phyloP scores from a whole-genome alignment of 1,140 invertebrate genomes.

The Campodea augens region DNA sequence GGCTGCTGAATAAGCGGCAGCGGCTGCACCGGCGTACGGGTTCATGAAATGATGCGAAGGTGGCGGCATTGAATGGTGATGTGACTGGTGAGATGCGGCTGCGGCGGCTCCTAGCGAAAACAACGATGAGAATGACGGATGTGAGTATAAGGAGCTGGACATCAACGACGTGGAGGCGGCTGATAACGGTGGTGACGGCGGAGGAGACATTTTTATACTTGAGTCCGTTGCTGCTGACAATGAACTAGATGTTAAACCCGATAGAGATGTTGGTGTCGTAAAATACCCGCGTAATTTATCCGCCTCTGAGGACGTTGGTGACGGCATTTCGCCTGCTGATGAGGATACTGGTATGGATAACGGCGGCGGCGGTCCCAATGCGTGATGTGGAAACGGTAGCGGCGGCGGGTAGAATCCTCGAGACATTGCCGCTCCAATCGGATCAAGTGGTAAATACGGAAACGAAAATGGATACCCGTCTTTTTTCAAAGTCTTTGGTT shows the following conservation, averaged over 20 bases:
- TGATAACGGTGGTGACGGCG: not conserved
- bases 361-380: not conserved
- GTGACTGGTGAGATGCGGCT: not conserved
- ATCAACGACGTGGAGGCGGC: not conserved
- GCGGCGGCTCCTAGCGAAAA: not conserved
- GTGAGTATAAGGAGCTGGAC: not conserved
- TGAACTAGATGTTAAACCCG: too few relatives aligned
- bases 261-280: too few relatives aligned
- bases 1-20: too few relatives aligned
- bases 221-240: too few relatives aligned
- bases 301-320: not conserved
- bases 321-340: not conserved
- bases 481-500: slow-evolving; percentile 64
- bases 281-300: too few relatives aligned
- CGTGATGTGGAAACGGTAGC: too few relatives aligned
- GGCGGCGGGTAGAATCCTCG: not conserved
- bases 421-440: slow-evolving; percentile 41
- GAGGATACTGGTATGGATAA: not conserved
- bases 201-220: not conserved
- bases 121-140: not conserved
- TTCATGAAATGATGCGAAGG: too few relatives aligned
- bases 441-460: slow-evolving; percentile 79
- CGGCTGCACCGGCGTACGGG: too few relatives aligned
- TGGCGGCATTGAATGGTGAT: too few relatives aligned
- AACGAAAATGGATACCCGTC: slow-evolving; percentile 88